These are phyloP conservation scores for Sarcophaga caerulescens DNA, from an alignment of 2,888 invertebrate species.

Conservation along the genomic window DNA sequence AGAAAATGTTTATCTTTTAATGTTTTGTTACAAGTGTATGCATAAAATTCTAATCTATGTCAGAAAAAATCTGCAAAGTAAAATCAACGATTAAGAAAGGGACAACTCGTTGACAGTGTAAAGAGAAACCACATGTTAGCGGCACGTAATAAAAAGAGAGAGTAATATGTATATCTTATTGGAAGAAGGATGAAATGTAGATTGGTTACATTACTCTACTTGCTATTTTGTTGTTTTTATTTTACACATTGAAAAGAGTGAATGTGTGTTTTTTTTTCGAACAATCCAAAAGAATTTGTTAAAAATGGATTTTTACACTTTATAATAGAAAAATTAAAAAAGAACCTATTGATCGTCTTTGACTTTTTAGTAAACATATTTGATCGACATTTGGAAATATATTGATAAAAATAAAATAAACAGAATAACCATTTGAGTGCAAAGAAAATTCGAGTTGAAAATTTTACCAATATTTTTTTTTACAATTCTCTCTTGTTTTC, in stretches of 20 bases:
- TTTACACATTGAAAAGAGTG: constrained; percentile 31
- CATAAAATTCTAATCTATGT: constrained; percentile 62
- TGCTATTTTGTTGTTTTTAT: constrained; percentile 59
- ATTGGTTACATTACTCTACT: constrained; percentile 47
- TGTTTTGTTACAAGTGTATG: constrained; percentile 32
- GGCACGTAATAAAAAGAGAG: constrained; percentile 47
- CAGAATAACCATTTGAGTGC: constrained; percentile 13
- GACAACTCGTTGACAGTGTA: constrained; percentile 3
- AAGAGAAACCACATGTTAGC: neutral
- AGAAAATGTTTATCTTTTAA: constrained; percentile 6
- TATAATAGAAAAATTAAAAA: neutral
- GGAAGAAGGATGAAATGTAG: constrained; percentile 7
- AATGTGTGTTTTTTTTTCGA: constrained; percentile 53
- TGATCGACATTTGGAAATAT: neutral
- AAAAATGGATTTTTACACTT: constrained; percentile 21
- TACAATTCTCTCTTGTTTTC: constrained; percentile 30
- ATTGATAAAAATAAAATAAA: neutral
- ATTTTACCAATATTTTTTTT: constrained; percentile 36
- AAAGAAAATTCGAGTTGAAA: constrained; percentile 39
- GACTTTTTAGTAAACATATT: constrained; percentile 37
- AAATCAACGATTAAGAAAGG: constrained; percentile 44
- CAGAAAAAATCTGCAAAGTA: constrained; percentile 63
- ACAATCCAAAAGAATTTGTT: constrained; percentile 50
- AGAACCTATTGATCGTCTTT: constrained; percentile 9
- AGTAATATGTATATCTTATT: neutral